Base-by-base conservation (phyloP, 2,113 vertebrate species). In the Megaceryle maxima region DNA sequence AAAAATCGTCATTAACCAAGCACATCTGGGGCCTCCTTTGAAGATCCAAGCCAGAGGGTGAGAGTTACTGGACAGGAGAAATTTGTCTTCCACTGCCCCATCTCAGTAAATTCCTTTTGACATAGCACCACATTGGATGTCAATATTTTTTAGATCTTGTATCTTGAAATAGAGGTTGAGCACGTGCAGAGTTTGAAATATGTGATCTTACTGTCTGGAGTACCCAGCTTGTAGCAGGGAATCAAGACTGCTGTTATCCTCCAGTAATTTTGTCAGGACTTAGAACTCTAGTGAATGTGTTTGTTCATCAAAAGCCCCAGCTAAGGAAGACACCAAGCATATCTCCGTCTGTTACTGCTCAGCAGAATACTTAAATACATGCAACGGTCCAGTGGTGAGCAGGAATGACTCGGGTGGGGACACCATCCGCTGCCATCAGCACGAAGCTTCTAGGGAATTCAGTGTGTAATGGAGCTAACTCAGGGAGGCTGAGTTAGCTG, bases 1-100 rank as follows among this genome's bases (percentile, higher is more conserved):
- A 87, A 91, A 96, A 83, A 72, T 16, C 48, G 41, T 63, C 74
- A 93, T 94, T 88, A 90, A 92, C 41, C 59, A 67, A 57, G 41
- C 21, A 80, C 83, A 70, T 68, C 14, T 92, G 50, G 13, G 50
- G 15, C n/a, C 60, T 85, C 74, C 64, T 91, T 82, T 83, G 72
- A 96, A 90, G 80, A 86, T 37, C 53, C 75, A 90, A 74, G 80
- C 79, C 75, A 78, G 24, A 74, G 63, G 24, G 70, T 51, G 57
- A 81, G 67, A 86, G 75, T 94, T 89, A 79, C 55, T 2, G 2
- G 64, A 68, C 9, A 2, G 88, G 37, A 77, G 51, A 87, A 72
- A 79, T 87, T 53, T 0, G 0, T 53, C 53, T 75, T 92, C 48
- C 57, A 80, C 11, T 10, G 60, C n/a, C 9, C 28, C 24, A 17